Evolutionary conservation across 2,888 invertebrate species (phyloP).

Genomic region (Drosophila affinis): DNA sequence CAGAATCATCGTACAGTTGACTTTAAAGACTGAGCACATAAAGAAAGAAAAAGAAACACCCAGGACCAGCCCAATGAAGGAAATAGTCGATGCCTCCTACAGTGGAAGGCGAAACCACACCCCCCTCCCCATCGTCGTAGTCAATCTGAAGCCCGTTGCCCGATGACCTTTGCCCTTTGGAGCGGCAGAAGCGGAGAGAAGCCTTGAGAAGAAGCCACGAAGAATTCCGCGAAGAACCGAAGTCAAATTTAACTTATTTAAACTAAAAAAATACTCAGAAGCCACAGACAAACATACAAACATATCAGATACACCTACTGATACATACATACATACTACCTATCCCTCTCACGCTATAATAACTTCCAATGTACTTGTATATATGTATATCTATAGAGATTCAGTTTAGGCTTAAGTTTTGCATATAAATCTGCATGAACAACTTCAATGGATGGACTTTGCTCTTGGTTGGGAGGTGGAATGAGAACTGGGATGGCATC

Average conservation of each 20-base stretch:
- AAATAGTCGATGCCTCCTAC: slow-evolving; percentile 28
- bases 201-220: neutral
- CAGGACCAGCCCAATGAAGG: slow-evolving; percentile 8
- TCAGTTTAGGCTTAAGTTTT: slow-evolving; percentile 58
- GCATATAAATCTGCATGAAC: slow-evolving; percentile 31
- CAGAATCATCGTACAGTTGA: slow-evolving; percentile 66
- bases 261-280: slow-evolving; percentile 66
- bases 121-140: neutral
- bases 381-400: slow-evolving; percentile 58
- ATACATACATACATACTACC: neutral
- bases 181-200: neutral
- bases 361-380: slow-evolving; percentile 38
- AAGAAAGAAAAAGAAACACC: slow-evolving; percentile 25
- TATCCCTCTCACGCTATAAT: slow-evolving; percentile 29
- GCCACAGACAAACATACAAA: slow-evolving; percentile 20
- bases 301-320: no score
- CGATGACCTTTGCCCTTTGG: no score
- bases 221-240: slow-evolving; percentile 41
- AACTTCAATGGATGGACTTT: slow-evolving; percentile 11
- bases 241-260: slow-evolving; percentile 74
- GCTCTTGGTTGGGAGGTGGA: no score
- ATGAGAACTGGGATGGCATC: no score
- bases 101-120: neutral
- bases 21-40: slow-evolving; percentile 73
- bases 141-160: slow-evolving; percentile 1